These are phyloP conservation scores for Margaritifera margaritifera DNA, from an alignment of 2,888 invertebrate species.

Conservation along the genomic window DNA sequence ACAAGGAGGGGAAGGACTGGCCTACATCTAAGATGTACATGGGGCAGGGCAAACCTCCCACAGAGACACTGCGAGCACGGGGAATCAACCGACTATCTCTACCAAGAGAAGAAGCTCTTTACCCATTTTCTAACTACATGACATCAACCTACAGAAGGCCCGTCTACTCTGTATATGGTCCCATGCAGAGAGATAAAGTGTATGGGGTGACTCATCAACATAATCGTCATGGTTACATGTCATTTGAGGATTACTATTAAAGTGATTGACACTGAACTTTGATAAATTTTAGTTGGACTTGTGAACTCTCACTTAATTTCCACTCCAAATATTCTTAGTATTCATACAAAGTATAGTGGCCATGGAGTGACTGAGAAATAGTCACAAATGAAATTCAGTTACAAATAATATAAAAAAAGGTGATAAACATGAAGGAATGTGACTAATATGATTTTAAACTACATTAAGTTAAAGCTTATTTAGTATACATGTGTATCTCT, in stretches of 20 bases:
- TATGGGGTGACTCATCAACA: constrained; percentile 69
- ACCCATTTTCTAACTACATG: constrained; percentile 70
- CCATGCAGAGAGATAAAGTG: constrained; percentile 63
- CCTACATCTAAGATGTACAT: constrained; percentile 49
- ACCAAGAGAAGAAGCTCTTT: constrained; percentile 62
- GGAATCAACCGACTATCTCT: constrained; percentile 62
- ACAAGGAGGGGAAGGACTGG: constrained; percentile 59
- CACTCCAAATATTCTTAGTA: no score
- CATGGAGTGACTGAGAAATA: no score
- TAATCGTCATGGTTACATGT: constrained; percentile 70
- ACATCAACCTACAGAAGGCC: constrained; percentile 69
- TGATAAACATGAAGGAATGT: no score
- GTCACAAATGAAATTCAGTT: no score
- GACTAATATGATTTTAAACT: no score
- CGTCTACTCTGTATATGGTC: constrained; percentile 70
- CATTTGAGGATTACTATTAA: constrained; percentile 70
- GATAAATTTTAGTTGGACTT: no score
- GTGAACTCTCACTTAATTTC: no score
- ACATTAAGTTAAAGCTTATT: no score
- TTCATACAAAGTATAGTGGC: no score
- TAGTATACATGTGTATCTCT: no score
- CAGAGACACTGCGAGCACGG: constrained; percentile 64
- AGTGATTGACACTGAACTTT: not conserved
- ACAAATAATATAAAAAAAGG: no score
- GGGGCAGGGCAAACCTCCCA: constrained; percentile 54